phyloP scores from a whole-genome alignment of 2,888 invertebrate genomes.

The Salpingus planirostris region DNA sequence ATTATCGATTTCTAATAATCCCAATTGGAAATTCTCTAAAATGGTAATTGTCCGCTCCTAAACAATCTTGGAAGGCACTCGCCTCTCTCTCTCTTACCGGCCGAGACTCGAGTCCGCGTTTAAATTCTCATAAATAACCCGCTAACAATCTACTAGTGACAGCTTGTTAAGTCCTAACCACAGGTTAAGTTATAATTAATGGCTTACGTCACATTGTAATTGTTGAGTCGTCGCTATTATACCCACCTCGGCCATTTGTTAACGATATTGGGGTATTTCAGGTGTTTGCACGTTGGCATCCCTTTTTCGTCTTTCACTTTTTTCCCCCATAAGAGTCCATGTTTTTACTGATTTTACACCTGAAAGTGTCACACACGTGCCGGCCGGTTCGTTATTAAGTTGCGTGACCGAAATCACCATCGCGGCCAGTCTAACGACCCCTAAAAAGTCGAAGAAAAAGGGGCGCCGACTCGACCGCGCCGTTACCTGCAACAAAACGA shows the following conservation, averaged over 20 bases:
- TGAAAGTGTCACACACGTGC: too few species aligned
- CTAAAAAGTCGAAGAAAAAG: too few species aligned
- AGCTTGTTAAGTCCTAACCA: slow-evolving; percentile 47
- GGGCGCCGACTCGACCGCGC: too few species aligned
- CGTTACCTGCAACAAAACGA: too few species aligned
- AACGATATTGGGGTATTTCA: slow-evolving; percentile 38
- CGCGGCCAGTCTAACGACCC: too few species aligned
- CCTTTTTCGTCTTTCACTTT: slow-evolving; percentile 15
- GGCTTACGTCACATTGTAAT: slow-evolving; percentile 44
- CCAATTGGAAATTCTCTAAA: too few species aligned
- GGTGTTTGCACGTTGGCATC: slow-evolving; percentile 34
- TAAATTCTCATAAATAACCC: slow-evolving; percentile 46
- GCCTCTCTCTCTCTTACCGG: too few species aligned
- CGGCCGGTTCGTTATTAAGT: too few species aligned
- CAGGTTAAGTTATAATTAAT: slow-evolving; percentile 47
- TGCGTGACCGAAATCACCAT: too few species aligned
- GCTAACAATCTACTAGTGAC: slow-evolving; percentile 46
- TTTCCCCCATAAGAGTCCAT: too few species aligned
- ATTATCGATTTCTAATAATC: too few species aligned
- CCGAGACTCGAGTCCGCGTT: slow-evolving; percentile 38
- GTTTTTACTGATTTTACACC: too few species aligned
- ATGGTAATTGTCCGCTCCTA: slow-evolving; percentile 18
- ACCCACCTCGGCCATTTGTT: slow-evolving; percentile 39
- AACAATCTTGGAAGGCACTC: slow-evolving; percentile 23
- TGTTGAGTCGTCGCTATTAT: slow-evolving; percentile 44